Evolutionary conservation across 2,797 vertebrate genomes (phyloP).

Genomic region (Mormyrus proboscirostris): DNA sequence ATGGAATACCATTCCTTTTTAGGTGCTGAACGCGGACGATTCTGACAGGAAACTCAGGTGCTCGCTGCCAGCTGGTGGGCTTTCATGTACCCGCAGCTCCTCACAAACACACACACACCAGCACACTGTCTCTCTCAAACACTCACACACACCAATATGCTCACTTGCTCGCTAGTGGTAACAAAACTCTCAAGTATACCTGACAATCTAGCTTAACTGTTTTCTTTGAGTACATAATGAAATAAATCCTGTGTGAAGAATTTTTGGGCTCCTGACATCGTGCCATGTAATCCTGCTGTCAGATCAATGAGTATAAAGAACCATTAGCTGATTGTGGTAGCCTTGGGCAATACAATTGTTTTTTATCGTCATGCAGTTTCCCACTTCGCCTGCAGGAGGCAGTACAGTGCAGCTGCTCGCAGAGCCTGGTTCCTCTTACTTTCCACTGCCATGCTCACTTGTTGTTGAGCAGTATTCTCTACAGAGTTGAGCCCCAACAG

Average conservation of each 20-base stretch:
- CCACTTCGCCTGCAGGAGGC: slow-evolving; percentile 34
- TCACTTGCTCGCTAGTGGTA: neutral
- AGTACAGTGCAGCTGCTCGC: slow-evolving; percentile 18
- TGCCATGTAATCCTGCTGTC: neutral
- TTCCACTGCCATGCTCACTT: neutral
- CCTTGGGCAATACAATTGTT: neutral
- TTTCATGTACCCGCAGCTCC: slow-evolving; percentile 32
- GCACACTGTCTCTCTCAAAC: neutral
- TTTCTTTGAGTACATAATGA: neutral
- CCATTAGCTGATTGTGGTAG: neutral
- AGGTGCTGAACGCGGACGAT: slow-evolving; percentile 34
- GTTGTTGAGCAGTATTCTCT: neutral
- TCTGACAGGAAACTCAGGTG: slow-evolving; percentile 29
- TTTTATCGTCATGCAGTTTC: neutral
- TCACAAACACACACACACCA: slow-evolving; percentile 22
- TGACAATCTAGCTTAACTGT: neutral
- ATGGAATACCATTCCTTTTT: slow-evolving; percentile 51
- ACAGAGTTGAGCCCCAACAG: neutral
- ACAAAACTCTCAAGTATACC: neutral
- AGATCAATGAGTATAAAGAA: neutral
- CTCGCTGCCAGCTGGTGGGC: slow-evolving; percentile 24
- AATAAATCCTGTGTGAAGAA: neutral
- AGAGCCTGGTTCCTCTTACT: neutral
- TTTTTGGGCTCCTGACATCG: neutral
- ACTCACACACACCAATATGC: neutral